Conservation (phyloP, 2,888 invertebrate genomes). For the Autographa gamma region DNA sequence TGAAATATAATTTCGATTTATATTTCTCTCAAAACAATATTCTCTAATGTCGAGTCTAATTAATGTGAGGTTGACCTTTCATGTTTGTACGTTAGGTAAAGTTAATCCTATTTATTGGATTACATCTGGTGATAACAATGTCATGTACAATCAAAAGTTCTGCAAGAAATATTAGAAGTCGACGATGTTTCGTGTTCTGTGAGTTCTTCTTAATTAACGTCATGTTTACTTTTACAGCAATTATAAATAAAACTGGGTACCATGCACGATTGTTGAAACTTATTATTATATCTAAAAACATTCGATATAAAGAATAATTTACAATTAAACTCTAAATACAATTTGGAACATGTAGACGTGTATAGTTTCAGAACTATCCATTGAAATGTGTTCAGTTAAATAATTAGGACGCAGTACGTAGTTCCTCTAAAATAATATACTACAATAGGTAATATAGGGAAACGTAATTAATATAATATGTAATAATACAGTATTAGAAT, state of each 20-base stretch:
- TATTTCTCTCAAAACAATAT: not conserved
- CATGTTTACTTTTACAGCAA: not conserved
- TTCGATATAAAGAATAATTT: not conserved
- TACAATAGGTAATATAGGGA: not conserved
- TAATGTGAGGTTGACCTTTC: conserved; percentile 28
- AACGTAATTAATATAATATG: not conserved
- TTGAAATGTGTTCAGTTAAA: not conserved
- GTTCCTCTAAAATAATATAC: not conserved
- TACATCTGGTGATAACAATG: conserved; percentile 25
- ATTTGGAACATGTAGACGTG: not conserved
- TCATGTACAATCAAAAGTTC: conserved; percentile 6
- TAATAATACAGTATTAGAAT: not conserved
- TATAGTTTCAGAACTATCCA: not conserved
- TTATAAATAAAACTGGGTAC: not conserved
- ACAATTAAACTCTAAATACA: not conserved
- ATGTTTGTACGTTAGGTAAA: conserved; percentile 10
- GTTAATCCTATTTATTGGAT: conserved; percentile 21
- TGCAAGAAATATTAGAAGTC: conserved; percentile 1
- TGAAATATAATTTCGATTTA: not conserved
- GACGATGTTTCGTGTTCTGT: not conserved
- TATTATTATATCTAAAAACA: not conserved
- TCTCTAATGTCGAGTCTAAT: conserved; percentile 14
- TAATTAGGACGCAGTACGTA: not conserved
- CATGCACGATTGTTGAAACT: not conserved
- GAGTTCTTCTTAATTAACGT: not conserved